Evolutionary conservation across 2,113 vertebrate genomes (phyloP).

Genomic region (Carassius auratus): DNA sequence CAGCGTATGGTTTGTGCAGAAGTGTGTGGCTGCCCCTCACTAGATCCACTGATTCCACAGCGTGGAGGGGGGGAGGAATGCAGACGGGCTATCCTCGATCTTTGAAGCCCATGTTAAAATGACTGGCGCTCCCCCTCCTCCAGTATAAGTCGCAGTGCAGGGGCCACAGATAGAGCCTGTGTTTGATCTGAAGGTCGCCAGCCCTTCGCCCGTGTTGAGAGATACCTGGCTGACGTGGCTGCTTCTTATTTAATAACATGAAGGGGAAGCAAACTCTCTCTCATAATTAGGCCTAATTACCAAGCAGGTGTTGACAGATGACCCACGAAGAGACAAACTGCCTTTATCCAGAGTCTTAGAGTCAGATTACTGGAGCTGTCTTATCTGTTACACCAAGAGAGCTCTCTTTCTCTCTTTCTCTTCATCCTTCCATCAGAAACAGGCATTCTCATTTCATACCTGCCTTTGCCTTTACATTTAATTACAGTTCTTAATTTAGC

Average conservation of each 20-base stretch:
- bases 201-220: constrained; percentile 89
- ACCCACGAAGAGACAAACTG: constrained; percentile 99
- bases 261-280: constrained; percentile 96
- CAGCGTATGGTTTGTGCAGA: constrained; percentile 50
- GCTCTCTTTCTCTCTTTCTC: constrained; percentile 65
- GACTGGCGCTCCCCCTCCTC: constrained; percentile 56
- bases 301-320: constrained; percentile 98
- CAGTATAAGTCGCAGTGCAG: constrained; percentile 60
- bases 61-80: constrained; percentile 76
- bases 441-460: background rate
- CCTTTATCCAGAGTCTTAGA: constrained; percentile 99
- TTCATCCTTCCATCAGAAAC: constrained; percentile 35
- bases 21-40: constrained; percentile 63
- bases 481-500: background rate
- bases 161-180: constrained; percentile 90
- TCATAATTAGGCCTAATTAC: constrained; percentile 99
- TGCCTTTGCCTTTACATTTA: constrained; percentile 14
- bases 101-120: constrained; percentile 89
- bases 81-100: constrained; percentile 76
- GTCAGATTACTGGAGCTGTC: constrained; percentile 97
- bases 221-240: constrained; percentile 89
- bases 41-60: constrained; percentile 65
- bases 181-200: constrained; percentile 99
- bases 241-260: constrained; percentile 99
- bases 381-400: constrained; percentile 89